Conservation (phyloP, 2,888 invertebrate genomes). For the Troides aeacus region DNA sequence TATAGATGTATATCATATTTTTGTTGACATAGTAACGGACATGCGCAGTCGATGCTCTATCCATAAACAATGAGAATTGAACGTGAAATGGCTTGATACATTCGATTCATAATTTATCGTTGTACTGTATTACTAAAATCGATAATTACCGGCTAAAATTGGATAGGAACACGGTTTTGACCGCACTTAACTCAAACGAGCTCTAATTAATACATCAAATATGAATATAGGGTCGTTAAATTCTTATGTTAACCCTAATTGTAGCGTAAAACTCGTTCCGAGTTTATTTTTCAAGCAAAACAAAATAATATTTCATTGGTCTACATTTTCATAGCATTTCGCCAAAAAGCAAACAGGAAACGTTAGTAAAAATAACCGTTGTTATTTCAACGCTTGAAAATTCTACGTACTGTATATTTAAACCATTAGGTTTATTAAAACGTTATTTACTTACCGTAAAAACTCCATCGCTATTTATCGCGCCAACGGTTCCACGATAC, state of each 20-base stretch:
- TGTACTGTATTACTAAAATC: neutral
- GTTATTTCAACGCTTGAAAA: constrained; percentile 2
- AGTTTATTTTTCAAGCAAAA: neutral
- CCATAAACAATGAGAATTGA: constrained; percentile 66
- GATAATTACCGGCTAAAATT: neutral
- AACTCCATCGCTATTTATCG: constrained; percentile 59
- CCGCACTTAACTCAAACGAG: neutral
- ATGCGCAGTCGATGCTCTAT: constrained; percentile 66
- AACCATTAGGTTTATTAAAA: neutral
- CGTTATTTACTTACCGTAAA: constrained; percentile 57
- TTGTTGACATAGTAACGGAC: constrained; percentile 72
- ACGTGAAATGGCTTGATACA: constrained; percentile 34
- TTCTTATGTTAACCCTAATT: neutral
- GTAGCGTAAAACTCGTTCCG: neutral
- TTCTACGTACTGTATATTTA: neutral
- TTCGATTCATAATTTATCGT: constrained; percentile 30
- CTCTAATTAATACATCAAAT: neutral
- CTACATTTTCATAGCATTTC: neutral
- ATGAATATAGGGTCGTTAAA: neutral
- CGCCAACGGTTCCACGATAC: constrained; percentile 47
- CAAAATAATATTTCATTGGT: neutral
- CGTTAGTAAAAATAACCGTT: neutral
- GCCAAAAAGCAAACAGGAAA: neutral
- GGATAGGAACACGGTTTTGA: neutral
- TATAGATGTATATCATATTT: constrained; percentile 34